A percentile compares a stretch with the other conserved stretches of the same genome.
These are phyloP conservation scores for Achatina immaculata DNA, from an alignment of 1,140 invertebrate genomes.

Conservation along the genomic window DNA sequence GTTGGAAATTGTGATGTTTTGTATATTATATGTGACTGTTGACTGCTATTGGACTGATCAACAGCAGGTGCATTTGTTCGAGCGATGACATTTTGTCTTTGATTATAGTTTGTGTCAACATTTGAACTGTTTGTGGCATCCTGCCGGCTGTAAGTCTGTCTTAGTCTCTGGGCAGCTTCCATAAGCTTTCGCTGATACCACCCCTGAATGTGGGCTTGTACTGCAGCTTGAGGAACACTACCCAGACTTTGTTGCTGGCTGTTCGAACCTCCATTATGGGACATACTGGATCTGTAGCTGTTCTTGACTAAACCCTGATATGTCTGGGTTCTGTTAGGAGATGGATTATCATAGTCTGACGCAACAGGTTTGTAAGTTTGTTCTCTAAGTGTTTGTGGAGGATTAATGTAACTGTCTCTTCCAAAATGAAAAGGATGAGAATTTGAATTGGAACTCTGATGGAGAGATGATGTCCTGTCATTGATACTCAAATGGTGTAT, in stretches of 20 bases:
- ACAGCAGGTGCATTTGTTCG: not conserved
- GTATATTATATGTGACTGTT: not conserved
- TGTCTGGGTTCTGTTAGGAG: not conserved
- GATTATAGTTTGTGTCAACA: not conserved
- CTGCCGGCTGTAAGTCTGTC: not conserved
- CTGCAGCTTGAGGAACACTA: not conserved
- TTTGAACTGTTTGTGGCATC: not conserved
- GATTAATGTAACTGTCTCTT: not conserved
- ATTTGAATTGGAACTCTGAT: not conserved
- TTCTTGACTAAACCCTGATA: too few relatives aligned
- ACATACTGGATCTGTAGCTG: too few relatives aligned
- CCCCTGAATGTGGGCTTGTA: constrained; percentile 50
- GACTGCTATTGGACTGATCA: not conserved
- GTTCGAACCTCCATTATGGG: not conserved
- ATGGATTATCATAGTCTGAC: not conserved
- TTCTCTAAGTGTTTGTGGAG: not conserved
- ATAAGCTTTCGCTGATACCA: constrained; percentile 63
- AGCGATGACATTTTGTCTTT: not conserved
- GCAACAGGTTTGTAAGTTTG: not conserved
- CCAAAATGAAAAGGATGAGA: not conserved
- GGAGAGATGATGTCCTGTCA: not conserved
- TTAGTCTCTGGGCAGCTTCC: constrained; percentile 57
- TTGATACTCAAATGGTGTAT: not conserved
- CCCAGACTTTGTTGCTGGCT: not conserved
- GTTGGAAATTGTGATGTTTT: not conserved